Evolutionary conservation across 2,797 vertebrate genomes (phyloP), one percentile per base, ranked within the genome.

Genomic region (Malacoctenus gilli): DNA sequence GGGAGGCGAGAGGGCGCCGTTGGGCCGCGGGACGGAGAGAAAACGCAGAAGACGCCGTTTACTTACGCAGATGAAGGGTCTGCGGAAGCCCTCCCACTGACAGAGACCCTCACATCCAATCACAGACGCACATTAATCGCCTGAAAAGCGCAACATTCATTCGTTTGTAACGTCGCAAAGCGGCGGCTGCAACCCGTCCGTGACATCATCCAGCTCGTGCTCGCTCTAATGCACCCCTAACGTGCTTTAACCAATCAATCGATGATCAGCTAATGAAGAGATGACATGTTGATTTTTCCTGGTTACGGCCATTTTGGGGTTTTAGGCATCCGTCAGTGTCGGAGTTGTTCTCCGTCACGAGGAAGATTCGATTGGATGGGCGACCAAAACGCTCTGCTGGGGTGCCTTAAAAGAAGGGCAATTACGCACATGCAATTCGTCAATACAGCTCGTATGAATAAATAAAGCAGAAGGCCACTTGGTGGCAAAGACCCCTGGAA

Each of bases 161-260:
- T 59, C 59, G 18, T 66, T 66, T n/a, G 8, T 30, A 50, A 51
- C 73, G 55, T 59, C 31, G 36, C 42, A 25, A 38, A 59, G 44
- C 38, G 43, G 51, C 51, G 21, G 36, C 39, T 7, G 18, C 34
- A 41, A 41, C 20, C 19, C 46, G 15, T 18, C n/a, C 40, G 16
- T 58, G 40, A 64, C 64, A 64, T 48, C 64, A 71, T 65, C 39
- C 35, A 59, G 28, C 28, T 43, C n/a, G 54, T 60, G 41, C 44
- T 28, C 40, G 64, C 44, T 40, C 39, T 67, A 71, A 82, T 74
- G 60, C 66, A 67, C 30, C 54, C 55, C 46, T 36, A 72, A 75
- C 50, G 62, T 52, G 15, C 25, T 68, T 68, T 56, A 64, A 68
- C 74, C 59, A 62, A 16, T 60, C 35, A 16, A 34, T 1, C 50